Base-by-base conservation (phyloP, 2,888 invertebrate species). In the Eristalis pertinax region DNA sequence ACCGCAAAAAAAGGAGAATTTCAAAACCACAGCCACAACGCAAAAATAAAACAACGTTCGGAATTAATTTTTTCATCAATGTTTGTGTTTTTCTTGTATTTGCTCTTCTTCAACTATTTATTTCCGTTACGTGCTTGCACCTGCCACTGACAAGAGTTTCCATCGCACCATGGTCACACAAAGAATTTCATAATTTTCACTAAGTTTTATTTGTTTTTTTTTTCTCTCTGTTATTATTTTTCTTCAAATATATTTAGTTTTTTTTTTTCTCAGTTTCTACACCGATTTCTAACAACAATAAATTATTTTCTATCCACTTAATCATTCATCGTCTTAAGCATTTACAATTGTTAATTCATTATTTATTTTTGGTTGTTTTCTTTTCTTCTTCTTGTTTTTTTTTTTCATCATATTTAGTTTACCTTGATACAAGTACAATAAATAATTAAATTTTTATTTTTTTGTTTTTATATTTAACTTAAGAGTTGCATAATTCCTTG, bases 381-480 rank as follows among this genome's bases (percentile, higher is more conserved):
- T 56, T 41, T 69, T 72, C 65, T 79, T n/a, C n/a, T n/a, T n/a
- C n/a, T n/a, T n/a, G n/a, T n/a, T n/a, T n/a, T n/a, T n/a, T n/a
- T n/a, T n/a, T n/a, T n/a, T n/a, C n/a, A n/a, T n/a, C 56, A 74
- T 82, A 77, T 73, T 79, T 86, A 87, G 87, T 87, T 87, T 73
- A 83, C 87, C 83, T 87, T 87, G 87, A 87, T 87, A 87, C 87
- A 87, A 87, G 87, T 87, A 84, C 87, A 72, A 87, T 87, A 84
- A 72, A 69, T 68, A 19, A 50, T 8, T 50, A 8, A 50, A 73
- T 70, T 78, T 76, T 32, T 26, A n/a, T 35, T 69, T 65, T 77
- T 76, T 32, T n/a, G 26, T 1, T 32, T 10, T 32, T 32, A 32
- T 10, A 32, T 63, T 78, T 79, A 64, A 68, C 76, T 87, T 73